phyloP scores from a whole-genome alignment of 2,113 vertebrate species.

The Procavia capensis region DNA sequence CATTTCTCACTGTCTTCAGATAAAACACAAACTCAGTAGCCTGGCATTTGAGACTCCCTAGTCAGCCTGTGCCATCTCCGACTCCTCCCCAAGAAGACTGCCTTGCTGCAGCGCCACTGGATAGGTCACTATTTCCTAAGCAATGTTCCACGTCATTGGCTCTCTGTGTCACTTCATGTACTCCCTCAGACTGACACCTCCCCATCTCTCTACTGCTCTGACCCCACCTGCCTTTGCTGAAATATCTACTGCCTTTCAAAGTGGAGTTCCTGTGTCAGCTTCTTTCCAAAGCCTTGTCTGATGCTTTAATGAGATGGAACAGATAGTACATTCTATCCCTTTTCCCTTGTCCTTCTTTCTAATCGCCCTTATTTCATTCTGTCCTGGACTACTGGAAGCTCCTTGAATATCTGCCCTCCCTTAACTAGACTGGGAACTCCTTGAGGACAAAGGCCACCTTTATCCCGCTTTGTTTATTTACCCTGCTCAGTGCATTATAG shows the following conservation, averaged over 20 bases:
- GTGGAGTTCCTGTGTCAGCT: not conserved
- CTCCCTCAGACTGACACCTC: not conserved
- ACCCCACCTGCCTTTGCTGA: not conserved
- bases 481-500: not conserved
- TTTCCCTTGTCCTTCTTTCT: not conserved
- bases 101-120: not conserved
- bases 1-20: not conserved
- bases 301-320: accelerated
- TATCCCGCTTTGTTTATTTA: not conserved
- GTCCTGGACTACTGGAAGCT: not conserved
- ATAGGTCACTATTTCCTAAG: not conserved
- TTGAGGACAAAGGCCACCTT: not conserved
- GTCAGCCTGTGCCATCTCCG: not conserved
- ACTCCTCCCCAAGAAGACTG: not conserved
- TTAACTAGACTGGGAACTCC: not conserved
- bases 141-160: not conserved
- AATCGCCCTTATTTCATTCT: not conserved
- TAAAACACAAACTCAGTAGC: not conserved
- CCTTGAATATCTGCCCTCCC: not conserved
- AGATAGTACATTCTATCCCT: not conserved
- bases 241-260: not conserved
- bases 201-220: not conserved
- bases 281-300: not conserved
- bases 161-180: not conserved
- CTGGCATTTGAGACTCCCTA: not conserved